Evolutionary conservation across 2,888 invertebrate species (phyloP).

Genomic region (Automeris io): DNA sequence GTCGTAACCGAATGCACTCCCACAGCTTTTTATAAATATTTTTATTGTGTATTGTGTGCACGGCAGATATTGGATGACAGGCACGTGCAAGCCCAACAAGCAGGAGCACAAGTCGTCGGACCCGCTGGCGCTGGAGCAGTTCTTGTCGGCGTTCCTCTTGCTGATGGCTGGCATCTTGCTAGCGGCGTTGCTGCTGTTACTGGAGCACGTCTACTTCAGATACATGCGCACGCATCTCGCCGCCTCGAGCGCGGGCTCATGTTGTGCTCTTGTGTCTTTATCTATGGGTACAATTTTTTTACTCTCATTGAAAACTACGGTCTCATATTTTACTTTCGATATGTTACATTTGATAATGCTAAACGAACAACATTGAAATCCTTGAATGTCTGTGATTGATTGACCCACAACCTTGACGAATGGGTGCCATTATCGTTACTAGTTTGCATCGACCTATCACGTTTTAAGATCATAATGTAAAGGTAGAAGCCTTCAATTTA

Average conservation of each 20-base stretch:
- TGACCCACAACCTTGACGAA: too few relatives aligned
- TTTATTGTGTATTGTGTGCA: background rate
- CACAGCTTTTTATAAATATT: background rate
- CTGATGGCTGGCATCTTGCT: constrained; percentile 96
- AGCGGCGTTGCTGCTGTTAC: constrained; percentile 89
- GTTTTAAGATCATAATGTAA: too few relatives aligned
- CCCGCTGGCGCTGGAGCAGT: constrained; percentile 94
- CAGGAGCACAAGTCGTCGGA: constrained; percentile 94
- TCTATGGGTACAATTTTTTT: constrained; percentile 82
- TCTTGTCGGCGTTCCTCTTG: constrained; percentile 96
- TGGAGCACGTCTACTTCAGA: constrained; percentile 97
- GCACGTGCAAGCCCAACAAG: constrained; percentile 94
- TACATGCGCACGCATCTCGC: constrained; percentile 93
- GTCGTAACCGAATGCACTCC: background rate
- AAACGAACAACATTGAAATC: too few relatives aligned
- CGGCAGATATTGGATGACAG: constrained; percentile 95
- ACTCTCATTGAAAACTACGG: too few relatives aligned
- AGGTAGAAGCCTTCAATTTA: too few relatives aligned
- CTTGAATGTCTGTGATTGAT: too few relatives aligned
- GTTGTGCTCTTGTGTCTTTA: constrained; percentile 95
- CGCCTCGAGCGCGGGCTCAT: constrained; percentile 92
- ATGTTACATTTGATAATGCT: too few relatives aligned
- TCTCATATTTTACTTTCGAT: too few relatives aligned
- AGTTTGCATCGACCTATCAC: too few relatives aligned
- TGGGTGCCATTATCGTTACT: too few relatives aligned